These are phyloP conservation scores for Corythucha ciliata DNA, from an alignment of 2,888 invertebrate genomes.

Conservation along the genomic window DNA sequence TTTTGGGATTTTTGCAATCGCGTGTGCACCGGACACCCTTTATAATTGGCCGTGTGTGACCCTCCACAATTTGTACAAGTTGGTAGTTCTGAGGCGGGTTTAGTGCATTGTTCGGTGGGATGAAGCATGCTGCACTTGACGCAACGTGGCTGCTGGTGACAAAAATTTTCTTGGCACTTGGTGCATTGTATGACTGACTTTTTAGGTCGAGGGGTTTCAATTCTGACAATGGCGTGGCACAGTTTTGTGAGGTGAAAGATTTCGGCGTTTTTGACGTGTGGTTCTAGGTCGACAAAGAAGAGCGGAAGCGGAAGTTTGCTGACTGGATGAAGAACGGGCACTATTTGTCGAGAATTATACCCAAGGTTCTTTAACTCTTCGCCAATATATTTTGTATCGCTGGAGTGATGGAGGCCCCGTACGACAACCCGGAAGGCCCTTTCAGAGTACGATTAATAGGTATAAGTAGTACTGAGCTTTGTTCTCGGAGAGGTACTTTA, in stretches of 20 bases:
- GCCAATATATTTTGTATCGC: neutral
- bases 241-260: neutral
- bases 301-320: slow-evolving; percentile 1
- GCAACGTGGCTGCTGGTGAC: neutral
- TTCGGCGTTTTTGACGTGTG: neutral
- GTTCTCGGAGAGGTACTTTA: neutral
- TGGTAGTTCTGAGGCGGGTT: neutral
- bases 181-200: neutral
- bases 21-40: too few species aligned
- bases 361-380: neutral
- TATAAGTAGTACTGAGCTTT: slow-evolving; percentile 5
- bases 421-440: slow-evolving; percentile 1
- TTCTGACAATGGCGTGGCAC: neutral
- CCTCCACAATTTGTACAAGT: slow-evolving; percentile 3
- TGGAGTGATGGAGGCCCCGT: neutral
- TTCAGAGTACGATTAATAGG: neutral
- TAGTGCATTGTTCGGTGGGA: neutral
- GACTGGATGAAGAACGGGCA: slow-evolving; percentile 4
- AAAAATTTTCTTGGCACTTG: slow-evolving; percentile 5
- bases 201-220: slow-evolving; percentile 7
- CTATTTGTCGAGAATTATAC: neutral
- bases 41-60: slow-evolving; percentile 9
- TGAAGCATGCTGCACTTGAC: slow-evolving; percentile 1
- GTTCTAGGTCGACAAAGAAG: slow-evolving; percentile 2
- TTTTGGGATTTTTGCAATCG: too few species aligned